Evolutionary conservation across 1,140 invertebrate genomes (phyloP).

Genomic region (Scaptomyza montana): DNA sequence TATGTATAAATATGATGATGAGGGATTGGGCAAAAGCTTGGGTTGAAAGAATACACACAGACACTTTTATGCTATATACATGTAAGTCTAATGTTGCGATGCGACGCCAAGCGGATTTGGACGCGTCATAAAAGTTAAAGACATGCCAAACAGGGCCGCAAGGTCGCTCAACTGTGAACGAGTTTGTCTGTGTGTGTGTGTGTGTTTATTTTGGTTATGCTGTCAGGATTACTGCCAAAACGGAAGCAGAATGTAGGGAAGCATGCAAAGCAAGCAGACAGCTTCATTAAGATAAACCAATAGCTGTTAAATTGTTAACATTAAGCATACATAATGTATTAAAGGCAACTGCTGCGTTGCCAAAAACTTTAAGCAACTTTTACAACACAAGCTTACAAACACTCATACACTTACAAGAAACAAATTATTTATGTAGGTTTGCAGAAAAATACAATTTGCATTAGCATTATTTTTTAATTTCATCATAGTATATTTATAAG

Average conservation of each 20-base stretch:
- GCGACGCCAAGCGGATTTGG: slow-evolving; percentile 64
- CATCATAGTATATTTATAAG: no score
- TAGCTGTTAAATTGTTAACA: slow-evolving; percentile 82
- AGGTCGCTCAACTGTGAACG: slow-evolving; percentile 59
- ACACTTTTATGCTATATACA: not conserved
- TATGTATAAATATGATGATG: slow-evolving; percentile 48
- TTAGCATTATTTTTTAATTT: no score
- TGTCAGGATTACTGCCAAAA: slow-evolving; percentile 30
- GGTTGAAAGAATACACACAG: not conserved
- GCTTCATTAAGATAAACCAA: slow-evolving; percentile 82
- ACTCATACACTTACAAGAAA: not conserved
- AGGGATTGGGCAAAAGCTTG: slow-evolving; percentile 37
- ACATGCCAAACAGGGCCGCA: slow-evolving; percentile 52
- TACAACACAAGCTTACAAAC: slow-evolving; percentile 34
- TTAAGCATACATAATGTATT: slow-evolving; percentile 81
- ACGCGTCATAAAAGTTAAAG: slow-evolving; percentile 78
- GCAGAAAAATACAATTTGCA: no score
- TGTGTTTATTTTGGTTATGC: slow-evolving; percentile 56
- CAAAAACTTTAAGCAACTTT: slow-evolving; percentile 66
- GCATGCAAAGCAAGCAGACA: slow-evolving; percentile 50
- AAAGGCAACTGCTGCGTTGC: slow-evolving; percentile 45
- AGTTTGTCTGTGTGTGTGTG: slow-evolving; percentile 28
- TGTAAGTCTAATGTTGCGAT: slow-evolving; percentile 34
- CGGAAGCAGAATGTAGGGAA: slow-evolving; percentile 9
- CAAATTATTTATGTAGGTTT: no score